phyloP scores from a whole-genome alignment of 2,888 invertebrate species.

The Drosophila kuntzei region DNA sequence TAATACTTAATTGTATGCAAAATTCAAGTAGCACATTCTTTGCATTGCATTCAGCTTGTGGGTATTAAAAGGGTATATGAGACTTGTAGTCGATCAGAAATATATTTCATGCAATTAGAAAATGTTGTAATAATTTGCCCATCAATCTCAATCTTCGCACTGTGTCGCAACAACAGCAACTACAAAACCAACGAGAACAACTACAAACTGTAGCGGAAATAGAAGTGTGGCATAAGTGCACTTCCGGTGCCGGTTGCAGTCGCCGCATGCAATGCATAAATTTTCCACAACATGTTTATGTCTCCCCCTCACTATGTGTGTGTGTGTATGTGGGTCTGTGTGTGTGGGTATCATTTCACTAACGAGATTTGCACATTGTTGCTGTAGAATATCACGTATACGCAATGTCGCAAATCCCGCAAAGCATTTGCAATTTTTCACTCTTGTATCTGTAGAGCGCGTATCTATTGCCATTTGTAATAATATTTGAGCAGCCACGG shows the following conservation, averaged over 20 bases:
- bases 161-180: constrained; percentile 21
- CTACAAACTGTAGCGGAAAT: constrained; percentile 66
- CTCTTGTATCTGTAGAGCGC: constrained; percentile 30
- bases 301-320: constrained; percentile 18
- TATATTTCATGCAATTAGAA: constrained; percentile 53
- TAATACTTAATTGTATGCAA: neutral
- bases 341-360: constrained; percentile 44
- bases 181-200: constrained; percentile 40
- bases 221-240: constrained; percentile 79
- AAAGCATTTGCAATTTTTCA: constrained; percentile 69
- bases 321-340: constrained; percentile 16
- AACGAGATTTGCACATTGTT: constrained; percentile 68
- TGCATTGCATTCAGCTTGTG: neutral
- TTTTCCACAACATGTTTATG: constrained; percentile 47
- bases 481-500: constrained; percentile 58
- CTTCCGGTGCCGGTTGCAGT: constrained; percentile 62
- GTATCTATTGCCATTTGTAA: constrained; percentile 65
- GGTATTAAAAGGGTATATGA: neutral
- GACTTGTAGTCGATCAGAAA: constrained; percentile 12
- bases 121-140: constrained; percentile 24
- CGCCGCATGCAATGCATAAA: constrained; percentile 52
- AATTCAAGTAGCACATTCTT: neutral
- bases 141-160: constrained; percentile 66
- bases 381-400: constrained; percentile 21
- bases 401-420: constrained; percentile 35